These are phyloP conservation scores for Ophthalmolycus amberensis DNA, from an alignment of 2,113 vertebrate genomes.

Conservation along the genomic window DNA sequence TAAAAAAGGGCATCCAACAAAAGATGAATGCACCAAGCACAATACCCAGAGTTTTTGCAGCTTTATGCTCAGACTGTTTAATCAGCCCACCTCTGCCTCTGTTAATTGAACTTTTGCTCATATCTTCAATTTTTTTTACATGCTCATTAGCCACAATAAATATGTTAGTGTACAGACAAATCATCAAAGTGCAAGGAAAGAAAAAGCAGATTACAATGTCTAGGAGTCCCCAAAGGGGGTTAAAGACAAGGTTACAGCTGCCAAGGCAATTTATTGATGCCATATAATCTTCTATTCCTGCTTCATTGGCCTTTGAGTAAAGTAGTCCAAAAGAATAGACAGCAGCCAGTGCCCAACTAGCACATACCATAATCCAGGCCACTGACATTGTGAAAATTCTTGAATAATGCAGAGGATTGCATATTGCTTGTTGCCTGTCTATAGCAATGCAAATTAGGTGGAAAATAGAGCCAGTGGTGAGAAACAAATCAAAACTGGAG, in stretches of 20 bases:
- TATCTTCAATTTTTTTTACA: constrained; percentile 18
- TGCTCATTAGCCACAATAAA: constrained; percentile 29
- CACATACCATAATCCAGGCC: constrained; percentile 33
- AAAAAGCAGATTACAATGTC: constrained; percentile 10
- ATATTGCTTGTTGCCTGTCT: constrained; percentile 49
- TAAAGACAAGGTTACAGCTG: constrained; percentile 24
- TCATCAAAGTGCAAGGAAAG: constrained; percentile 22
- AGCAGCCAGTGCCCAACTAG: constrained; percentile 26
- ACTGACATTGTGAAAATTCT: constrained; percentile 25
- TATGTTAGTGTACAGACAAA: constrained; percentile 26
- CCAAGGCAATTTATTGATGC: constrained; percentile 15
- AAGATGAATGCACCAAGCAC: constrained; percentile 32
- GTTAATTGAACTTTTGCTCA: neutral
- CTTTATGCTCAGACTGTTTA: constrained; percentile 34
- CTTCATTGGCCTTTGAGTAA: constrained; percentile 7
- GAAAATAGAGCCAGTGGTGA: constrained; percentile 69
- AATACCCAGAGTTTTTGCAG: constrained; percentile 39
- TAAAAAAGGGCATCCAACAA: constrained; percentile 39
- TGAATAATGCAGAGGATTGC: constrained; percentile 28
- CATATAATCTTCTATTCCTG: constrained; percentile 14
- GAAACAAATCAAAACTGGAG: constrained; percentile 63
- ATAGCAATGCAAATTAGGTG: constrained; percentile 71
- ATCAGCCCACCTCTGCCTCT: neutral
- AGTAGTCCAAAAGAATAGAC: constrained; percentile 9
- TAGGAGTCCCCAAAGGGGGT: constrained; percentile 12